phyloP scores from a whole-genome alignment of 2,888 invertebrate genomes.

The Caenorhabditis imperialis region DNA sequence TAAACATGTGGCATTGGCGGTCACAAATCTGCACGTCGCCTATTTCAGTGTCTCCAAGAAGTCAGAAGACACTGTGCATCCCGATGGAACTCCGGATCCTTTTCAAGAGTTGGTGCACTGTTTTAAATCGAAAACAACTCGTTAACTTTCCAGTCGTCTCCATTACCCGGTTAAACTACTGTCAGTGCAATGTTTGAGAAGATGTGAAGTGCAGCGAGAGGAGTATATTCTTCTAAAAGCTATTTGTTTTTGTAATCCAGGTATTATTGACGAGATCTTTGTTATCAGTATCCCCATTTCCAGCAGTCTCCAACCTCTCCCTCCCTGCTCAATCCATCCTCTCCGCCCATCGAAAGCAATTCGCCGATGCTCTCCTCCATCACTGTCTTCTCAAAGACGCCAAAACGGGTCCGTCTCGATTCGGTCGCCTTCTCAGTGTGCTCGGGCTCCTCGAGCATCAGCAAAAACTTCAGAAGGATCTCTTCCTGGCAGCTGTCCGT shows the following conservation, averaged over 20 bases:
- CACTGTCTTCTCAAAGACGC: constrained; percentile 25
- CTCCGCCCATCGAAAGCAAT: constrained; percentile 4
- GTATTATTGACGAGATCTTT: too few species aligned
- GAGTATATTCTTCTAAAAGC: constrained; percentile 45
- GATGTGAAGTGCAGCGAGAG: constrained; percentile 16
- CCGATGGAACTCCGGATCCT: too few species aligned
- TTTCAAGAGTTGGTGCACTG: too few species aligned
- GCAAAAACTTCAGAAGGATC: constrained; percentile 35
- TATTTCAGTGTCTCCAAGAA: constrained; percentile 12
- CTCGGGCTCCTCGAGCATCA: constrained; percentile 29
- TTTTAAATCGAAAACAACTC: too few species aligned
- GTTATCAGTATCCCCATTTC: too few species aligned
- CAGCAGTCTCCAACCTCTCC: constrained; percentile 39
- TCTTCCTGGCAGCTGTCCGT: too few species aligned
- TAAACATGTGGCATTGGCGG: constrained; percentile 17
- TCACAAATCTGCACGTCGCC: constrained; percentile 37
- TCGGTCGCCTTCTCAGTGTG: constrained; percentile 14
- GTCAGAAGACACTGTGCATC: constrained; percentile 15
- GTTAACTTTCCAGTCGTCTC: constrained; percentile 14
- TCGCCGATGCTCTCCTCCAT: constrained; percentile 20
- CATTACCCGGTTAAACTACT: constrained; percentile 24
- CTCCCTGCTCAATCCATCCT: constrained; percentile 5
- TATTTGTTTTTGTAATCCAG: constrained; percentile 35
- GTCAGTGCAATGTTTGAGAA: constrained; percentile 27
- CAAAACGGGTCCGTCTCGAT: constrained; percentile 11